These are phyloP conservation scores for Mylabris sibirica DNA, from an alignment of 2,888 invertebrate genomes.

Conservation along the genomic window DNA sequence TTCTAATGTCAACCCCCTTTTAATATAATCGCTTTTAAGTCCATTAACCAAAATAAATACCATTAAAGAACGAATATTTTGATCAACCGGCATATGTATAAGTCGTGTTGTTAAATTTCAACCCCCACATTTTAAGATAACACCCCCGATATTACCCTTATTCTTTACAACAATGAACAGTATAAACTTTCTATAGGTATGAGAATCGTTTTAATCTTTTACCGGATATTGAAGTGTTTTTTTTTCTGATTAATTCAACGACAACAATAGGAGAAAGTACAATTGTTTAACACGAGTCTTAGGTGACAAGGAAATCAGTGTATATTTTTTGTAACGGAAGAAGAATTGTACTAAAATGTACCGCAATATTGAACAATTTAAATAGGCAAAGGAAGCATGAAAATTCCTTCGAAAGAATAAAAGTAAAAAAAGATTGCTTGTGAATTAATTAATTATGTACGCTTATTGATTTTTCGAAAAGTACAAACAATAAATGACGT, in stretches of 20 bases:
- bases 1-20: neutral
- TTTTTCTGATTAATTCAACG: neutral
- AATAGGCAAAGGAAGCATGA: too few relatives aligned
- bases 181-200: neutral
- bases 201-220: neutral
- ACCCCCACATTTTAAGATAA: neutral
- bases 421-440: too few relatives aligned
- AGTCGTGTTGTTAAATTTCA: neutral
- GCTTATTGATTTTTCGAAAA: neutral
- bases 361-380: too few relatives aligned
- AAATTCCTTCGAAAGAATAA: too few relatives aligned
- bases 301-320: neutral
- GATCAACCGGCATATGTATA: neutral
- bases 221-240: neutral
- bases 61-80: too few relatives aligned
- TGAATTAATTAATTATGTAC: too few relatives aligned
- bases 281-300: neutral
- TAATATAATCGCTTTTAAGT: conserved; percentile 2
- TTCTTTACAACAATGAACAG: neutral
- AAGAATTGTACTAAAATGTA: neutral
- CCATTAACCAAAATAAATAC: conserved; percentile 11
- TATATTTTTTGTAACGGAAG: neutral
- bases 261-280: neutral
- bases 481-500: neutral
- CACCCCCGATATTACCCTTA: neutral